Base-by-base conservation (phyloP, 1,140 invertebrate genomes). In the Dysdera silvatica region DNA sequence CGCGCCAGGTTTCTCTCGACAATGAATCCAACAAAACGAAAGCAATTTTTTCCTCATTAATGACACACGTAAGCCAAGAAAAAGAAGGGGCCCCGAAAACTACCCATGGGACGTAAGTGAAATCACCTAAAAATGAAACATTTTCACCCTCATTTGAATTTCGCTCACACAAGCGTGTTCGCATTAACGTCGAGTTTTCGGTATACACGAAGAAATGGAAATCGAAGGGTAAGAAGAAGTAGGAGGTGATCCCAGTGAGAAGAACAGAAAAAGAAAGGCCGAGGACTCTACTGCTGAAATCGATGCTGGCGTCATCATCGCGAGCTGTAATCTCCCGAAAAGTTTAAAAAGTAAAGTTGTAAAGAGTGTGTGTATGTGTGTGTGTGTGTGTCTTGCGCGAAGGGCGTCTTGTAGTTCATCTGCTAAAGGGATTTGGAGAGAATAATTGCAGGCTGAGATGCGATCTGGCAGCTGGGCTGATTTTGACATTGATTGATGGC, bases 401-500 rank as follows among this genome's bases (percentile, higher is more conserved):
- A n/a, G n/a, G n/a, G n/a, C n/a, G n/a, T 56, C 61, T 49, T 62
- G 60, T 62, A 62, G 52, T 62, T 62, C 60, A 56, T 62, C 61
- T 63, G 53, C 52, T 63, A 37, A 63, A 55, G 61, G 61, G 61
- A 55, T 63, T 63, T 63, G 41, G 43, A 49, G 61, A 63, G 61
- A 63, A 63, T 63, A 63, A 63, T 63, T 63, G 61, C 43, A 53
- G 61, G 52, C 52, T 48, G 24, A 52, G 43, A 63, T 63, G 33
- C 52, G 52, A 55, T 63, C 61, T 63, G 61, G 61, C 61, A 63
- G 52, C 53, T 49, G 45, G 61, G 43, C 61, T 63, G 52, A 14
- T 40, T 40, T 37, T 63, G 61, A 63, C 61, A 63, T 41, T 63
- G 61, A 63, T 63, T 31, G 61, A 63, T 63, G 61, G 18, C 18